Evolutionary conservation across 2,113 vertebrate species (phyloP).

Genomic region (Empidonax alnorum): DNA sequence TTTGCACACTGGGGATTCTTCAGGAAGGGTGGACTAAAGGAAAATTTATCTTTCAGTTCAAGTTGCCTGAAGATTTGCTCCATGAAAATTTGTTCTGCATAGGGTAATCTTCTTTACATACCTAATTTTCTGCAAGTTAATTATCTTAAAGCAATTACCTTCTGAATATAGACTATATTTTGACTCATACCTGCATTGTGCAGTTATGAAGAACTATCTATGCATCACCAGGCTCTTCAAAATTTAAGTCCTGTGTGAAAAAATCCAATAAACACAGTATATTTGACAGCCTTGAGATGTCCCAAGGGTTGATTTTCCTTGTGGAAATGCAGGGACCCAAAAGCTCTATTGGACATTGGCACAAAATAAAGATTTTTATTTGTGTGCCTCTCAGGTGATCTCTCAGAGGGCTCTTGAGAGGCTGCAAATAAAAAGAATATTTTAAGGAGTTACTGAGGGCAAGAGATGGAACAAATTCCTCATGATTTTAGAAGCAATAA

Average conservation of each 20-base stretch:
- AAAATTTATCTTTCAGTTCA: not conserved
- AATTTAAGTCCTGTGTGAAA: not conserved
- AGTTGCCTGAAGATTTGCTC: not conserved
- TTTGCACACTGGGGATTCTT: not conserved
- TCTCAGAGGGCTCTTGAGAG: not conserved
- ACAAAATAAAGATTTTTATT: not conserved
- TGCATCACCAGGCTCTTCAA: not conserved
- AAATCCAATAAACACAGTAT: not conserved
- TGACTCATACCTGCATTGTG: not conserved
- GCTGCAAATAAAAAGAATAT: not conserved
- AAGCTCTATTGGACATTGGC: not conserved
- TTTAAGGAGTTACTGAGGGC: not conserved
- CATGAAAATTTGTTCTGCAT: not conserved
- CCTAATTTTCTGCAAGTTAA: not conserved
- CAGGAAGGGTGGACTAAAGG: not conserved
- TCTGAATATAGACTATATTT: not conserved
- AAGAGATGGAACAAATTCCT: not conserved
- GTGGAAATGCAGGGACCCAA: not conserved
- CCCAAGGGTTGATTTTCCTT: not conserved
- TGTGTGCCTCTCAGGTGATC: not conserved
- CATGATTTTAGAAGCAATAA: not conserved
- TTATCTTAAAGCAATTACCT: not conserved
- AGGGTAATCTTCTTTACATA: not conserved
- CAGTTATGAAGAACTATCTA: not conserved
- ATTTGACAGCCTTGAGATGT: not conserved